These are phyloP conservation scores for Cantharis flavilabris DNA, from an alignment of 2,888 invertebrate species.

Conservation along the genomic window DNA sequence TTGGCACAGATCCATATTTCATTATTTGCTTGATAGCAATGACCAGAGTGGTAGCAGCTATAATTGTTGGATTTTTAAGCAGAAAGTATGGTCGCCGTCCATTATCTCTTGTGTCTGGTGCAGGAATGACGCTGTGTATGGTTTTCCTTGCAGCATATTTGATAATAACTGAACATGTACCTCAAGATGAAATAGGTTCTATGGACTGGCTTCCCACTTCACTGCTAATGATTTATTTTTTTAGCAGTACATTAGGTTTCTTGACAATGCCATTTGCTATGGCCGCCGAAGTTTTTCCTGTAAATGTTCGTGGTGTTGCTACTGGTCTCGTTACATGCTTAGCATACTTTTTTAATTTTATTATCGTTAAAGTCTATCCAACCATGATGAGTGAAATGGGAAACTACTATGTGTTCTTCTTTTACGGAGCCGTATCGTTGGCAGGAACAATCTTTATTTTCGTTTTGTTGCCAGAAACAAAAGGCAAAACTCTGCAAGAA, in stretches of 20 bases:
- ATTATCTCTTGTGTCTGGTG: slow-evolving; percentile 63
- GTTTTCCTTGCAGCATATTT: slow-evolving; percentile 56
- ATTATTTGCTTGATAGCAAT: slow-evolving; percentile 59
- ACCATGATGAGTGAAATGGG: slow-evolving; percentile 53
- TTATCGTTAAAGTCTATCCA: slow-evolving; percentile 59
- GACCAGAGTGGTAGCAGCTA: slow-evolving; percentile 55
- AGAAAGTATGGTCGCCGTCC: slow-evolving; percentile 62
- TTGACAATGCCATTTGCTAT: slow-evolving; percentile 63
- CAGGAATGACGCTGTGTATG: slow-evolving; percentile 62
- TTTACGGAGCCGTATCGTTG: slow-evolving; percentile 56
- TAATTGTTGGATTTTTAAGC: slow-evolving; percentile 56
- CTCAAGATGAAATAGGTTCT: slow-evolving; percentile 36
- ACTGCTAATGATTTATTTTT: slow-evolving; percentile 57
- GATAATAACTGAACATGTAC: slow-evolving; percentile 40
- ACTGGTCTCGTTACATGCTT: slow-evolving; percentile 57
- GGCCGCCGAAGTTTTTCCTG: slow-evolving; percentile 62
- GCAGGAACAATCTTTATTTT: slow-evolving; percentile 58
- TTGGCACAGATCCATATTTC: slow-evolving; percentile 56
- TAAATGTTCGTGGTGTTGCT: slow-evolving; percentile 59
- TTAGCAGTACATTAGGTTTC: slow-evolving; percentile 60
- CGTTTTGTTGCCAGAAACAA: slow-evolving; percentile 59
- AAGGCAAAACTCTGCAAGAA: slow-evolving; percentile 58
- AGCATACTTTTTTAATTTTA: slow-evolving; percentile 60
- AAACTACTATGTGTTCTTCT: slow-evolving; percentile 57
- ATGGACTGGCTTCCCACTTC: slow-evolving; percentile 53